Conservation (phyloP, 2,113 vertebrate species). For the Mesitornis unicolor region DNA sequence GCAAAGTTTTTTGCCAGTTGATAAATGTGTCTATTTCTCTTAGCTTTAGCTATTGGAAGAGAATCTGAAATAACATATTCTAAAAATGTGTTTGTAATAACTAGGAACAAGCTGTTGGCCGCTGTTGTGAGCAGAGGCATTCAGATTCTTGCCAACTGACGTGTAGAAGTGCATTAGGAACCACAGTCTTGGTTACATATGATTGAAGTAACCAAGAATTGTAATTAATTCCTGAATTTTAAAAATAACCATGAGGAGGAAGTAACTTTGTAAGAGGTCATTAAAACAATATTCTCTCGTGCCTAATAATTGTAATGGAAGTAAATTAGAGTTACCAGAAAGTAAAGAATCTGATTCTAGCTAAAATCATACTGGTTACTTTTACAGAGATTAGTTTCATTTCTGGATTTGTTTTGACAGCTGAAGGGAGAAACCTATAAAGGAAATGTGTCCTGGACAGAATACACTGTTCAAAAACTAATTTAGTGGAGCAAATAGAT, state of each 20-base stretch:
- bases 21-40: not conserved
- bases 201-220: not conserved
- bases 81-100: constrained; percentile 3
- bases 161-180: not conserved
- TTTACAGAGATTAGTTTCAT: not conserved
- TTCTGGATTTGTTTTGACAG: constrained; percentile 23
- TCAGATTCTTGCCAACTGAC: not conserved
- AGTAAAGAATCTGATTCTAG: not conserved
- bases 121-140: not conserved
- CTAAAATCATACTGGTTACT: not conserved
- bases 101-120: not conserved
- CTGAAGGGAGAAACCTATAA: not conserved
- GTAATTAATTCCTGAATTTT: not conserved
- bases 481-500: not conserved
- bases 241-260: not conserved
- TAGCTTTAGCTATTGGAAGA: not conserved
- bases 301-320: not conserved
- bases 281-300: not conserved
- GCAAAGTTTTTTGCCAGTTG: not conserved
- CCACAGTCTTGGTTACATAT: not conserved
- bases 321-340: not conserved
- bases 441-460: not conserved
- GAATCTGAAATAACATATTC: not conserved
- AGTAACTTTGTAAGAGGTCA: not conserved
- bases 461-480: not conserved